Evolutionary conservation across 2,797 vertebrate genomes (phyloP).

Genomic region (Myripristis jacobus): DNA sequence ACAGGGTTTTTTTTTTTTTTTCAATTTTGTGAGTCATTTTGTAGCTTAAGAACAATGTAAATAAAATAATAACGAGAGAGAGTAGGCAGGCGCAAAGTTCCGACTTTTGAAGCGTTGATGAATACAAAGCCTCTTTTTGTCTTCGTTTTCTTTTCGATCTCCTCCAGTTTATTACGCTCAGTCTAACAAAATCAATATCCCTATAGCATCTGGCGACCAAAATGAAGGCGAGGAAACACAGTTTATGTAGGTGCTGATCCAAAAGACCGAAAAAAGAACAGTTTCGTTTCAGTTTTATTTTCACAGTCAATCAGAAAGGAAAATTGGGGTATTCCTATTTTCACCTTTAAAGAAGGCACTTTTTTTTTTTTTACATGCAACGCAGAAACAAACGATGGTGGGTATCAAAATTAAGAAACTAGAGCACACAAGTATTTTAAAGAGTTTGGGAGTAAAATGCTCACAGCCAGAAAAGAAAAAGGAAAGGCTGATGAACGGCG

Average conservation of each 20-base stretch:
- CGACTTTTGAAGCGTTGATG: neutral
- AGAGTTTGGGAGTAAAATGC: constrained; percentile 2
- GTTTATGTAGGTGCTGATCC: neutral
- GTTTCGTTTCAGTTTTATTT: constrained; percentile 57
- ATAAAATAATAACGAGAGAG: neutral
- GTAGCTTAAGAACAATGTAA: neutral
- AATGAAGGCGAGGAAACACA: neutral
- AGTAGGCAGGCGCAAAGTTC: no score
- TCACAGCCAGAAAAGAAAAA: no score
- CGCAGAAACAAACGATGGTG: constrained; percentile 20
- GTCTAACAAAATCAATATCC: neutral
- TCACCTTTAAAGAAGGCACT: constrained; percentile 43
- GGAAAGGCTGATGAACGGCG: no score
- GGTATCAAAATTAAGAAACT: constrained; percentile 45
- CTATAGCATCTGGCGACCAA: neutral
- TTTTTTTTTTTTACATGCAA: constrained; percentile 17
- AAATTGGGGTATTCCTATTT: constrained; percentile 39
- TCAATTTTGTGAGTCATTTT: no score
- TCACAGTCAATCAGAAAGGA: constrained; percentile 60
- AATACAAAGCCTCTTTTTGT: constrained; percentile 37
- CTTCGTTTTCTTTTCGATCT: constrained; percentile 15
- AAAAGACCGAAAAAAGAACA: neutral
- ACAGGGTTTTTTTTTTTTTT: no score
- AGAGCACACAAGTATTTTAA: neutral
- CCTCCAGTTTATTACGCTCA: constrained; percentile 3